Evolutionary conservation across 2,113 vertebrate genomes (phyloP).

Genomic region (Chinchilla lanigera): DNA sequence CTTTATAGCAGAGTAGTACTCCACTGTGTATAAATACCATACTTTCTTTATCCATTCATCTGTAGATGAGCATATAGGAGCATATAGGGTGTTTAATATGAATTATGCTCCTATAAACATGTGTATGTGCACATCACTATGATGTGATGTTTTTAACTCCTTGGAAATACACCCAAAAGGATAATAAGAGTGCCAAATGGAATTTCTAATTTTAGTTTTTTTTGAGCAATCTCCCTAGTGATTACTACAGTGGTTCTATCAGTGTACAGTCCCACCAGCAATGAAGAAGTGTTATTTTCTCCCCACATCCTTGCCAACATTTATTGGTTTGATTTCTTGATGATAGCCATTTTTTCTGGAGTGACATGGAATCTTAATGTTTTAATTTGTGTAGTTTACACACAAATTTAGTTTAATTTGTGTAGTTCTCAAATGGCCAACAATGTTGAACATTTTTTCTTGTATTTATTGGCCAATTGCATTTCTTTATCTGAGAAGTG

Average conservation of each 20-base stretch:
- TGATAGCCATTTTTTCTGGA: background rate
- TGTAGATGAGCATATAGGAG: background rate
- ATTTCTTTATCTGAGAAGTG: background rate
- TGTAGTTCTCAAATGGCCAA: background rate
- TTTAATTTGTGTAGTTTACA: background rate
- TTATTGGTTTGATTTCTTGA: background rate
- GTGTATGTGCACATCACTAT: background rate
- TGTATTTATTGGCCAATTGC: background rate
- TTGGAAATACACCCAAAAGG: background rate
- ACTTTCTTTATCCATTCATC: background rate
- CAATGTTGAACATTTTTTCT: background rate
- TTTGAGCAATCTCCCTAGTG: background rate
- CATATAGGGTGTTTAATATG: too few species aligned
- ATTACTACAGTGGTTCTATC: too few species aligned
- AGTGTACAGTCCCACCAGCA: background rate
- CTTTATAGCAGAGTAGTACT: background rate
- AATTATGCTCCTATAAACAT: background rate
- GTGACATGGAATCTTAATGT: background rate
- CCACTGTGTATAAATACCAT: background rate
- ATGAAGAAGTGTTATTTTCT: background rate
- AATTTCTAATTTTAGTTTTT: background rate
- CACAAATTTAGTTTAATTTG: too few species aligned
- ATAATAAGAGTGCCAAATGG: background rate
- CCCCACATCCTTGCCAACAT: background rate
- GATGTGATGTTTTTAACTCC: background rate